Base-by-base conservation (phyloP, 2,797 vertebrate genomes). In the Ispidina lecontei region DNA sequence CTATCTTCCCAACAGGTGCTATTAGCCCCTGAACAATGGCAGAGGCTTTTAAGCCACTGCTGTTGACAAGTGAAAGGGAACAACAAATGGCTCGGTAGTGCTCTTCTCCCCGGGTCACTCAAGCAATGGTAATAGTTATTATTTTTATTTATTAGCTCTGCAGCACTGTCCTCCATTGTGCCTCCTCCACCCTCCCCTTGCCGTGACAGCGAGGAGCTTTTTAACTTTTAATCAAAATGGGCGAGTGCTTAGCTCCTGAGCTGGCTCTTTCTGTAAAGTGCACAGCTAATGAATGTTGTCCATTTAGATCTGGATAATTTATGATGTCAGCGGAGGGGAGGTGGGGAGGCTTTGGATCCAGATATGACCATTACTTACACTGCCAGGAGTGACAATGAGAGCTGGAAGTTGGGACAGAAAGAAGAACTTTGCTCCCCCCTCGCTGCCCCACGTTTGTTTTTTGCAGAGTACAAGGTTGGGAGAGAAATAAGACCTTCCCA, bases 71-170 rank as follows among this genome's bases (percentile, higher is more conserved):
- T 98, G 98, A 98, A 98, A 98, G 98, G 97, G 97, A 98, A 98
- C 97, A 98, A 98, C 98, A 99, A 98, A 99, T 98, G 98, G 98
- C 98, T 97, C 81, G 70, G 95, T 97, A 96, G 97, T 97, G 95
- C 98, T 98, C 97, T 96, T 98, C 97, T 98, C 97, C 96, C 97
- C 41, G 90, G 96, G 97, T 98, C 96, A 97, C 97, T 97, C 96
- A 91, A 92, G 93, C 96, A 96, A 90, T 54, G 91, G 96, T 96
- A 97, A 97, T 94, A 98, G 97, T 98, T 98, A 98, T 98, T 98
- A 98, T 98, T 98, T 98, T 98, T 98, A 98, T 98, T 99, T 98
- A 98, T 99, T 98, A 98, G 98, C 98, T 98, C 97, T 96, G 97
- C 97, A 83, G 97, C 97, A 97, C 98, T 98, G 98, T 96, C 95